Conservation (phyloP, 2,797 vertebrate genomes). For the Sparus aurata region DNA sequence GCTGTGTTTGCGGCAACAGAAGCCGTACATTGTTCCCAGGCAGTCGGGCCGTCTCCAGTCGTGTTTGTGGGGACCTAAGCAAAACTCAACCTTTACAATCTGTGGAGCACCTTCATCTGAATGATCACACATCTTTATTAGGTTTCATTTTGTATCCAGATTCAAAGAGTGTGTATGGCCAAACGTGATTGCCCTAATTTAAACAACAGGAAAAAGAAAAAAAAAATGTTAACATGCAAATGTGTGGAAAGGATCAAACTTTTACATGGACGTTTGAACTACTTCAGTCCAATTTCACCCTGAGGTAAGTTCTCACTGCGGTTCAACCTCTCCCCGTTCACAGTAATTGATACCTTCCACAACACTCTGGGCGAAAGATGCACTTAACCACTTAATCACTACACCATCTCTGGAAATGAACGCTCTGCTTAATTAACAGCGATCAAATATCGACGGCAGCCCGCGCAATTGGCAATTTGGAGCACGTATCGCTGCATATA, state of each 20-base stretch:
- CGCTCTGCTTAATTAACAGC: slow-evolving; percentile 46
- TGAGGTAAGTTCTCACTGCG: not conserved
- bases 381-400: slow-evolving; percentile 36
- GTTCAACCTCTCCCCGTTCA: not conserved
- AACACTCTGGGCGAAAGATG: slow-evolving; percentile 11
- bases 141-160: not conserved
- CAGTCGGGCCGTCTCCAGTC: too few species aligned
- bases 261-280: not conserved
- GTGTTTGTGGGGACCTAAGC: too few species aligned
- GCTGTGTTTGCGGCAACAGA: too few species aligned
- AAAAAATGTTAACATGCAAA: not conserved
- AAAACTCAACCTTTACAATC: not conserved
- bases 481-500: slow-evolving; percentile 2
- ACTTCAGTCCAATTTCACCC: slow-evolving; percentile 1
- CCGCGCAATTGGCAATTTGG: not conserved
- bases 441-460: slow-evolving; percentile 23
- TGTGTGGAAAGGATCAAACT: not conserved
- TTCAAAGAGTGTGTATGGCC: not conserved
- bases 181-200: not conserved
- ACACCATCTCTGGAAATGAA: slow-evolving; percentile 34
- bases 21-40: too few species aligned
- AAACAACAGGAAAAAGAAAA: not conserved
- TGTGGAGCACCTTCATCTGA: not conserved
- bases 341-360: slow-evolving; percentile 21
- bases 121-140: not conserved